Evolutionary conservation across 2,113 vertebrate genomes (phyloP).

Genomic region (Prunella fulvescens): DNA sequence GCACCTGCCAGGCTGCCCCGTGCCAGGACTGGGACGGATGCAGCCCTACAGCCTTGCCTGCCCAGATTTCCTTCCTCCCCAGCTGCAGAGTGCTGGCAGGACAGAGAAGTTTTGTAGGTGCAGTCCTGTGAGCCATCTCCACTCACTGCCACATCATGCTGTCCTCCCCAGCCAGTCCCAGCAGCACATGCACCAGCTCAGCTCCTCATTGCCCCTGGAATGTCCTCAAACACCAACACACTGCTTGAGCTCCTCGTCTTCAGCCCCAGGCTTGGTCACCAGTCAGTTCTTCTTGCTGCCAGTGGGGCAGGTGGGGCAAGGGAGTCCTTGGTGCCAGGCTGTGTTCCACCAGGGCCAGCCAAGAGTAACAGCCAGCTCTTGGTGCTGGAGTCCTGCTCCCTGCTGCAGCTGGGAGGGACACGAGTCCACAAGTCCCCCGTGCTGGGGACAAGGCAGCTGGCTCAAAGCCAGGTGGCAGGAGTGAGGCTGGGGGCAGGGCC

Average conservation of each 20-base stretch:
- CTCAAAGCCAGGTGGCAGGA: not conserved
- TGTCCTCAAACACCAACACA: not conserved
- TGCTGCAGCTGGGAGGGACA: not conserved
- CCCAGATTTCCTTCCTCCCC: not conserved
- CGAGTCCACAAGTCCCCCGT: fast-evolving
- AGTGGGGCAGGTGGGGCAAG: not conserved
- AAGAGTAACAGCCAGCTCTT: not conserved
- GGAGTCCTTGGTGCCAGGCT: not conserved
- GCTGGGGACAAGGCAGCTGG: not conserved
- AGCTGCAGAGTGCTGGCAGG: not conserved
- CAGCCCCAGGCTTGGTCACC: not conserved
- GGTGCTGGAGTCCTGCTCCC: not conserved
- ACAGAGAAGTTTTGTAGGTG: not conserved
- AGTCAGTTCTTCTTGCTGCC: not conserved
- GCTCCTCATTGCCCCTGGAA: fast-evolving
- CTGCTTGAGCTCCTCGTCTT: not conserved
- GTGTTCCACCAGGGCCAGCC: not conserved
- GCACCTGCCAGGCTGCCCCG: not conserved
- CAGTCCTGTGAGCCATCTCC: not conserved
- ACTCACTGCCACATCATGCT: not conserved
- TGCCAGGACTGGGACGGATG: not conserved
- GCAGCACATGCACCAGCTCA: not conserved
- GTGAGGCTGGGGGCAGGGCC: not conserved
- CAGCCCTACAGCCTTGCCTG: not conserved
- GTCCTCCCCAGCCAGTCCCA: not conserved